Conservation (phyloP, 2,797 vertebrate genomes). For the Choloepus didactylus region DNA sequence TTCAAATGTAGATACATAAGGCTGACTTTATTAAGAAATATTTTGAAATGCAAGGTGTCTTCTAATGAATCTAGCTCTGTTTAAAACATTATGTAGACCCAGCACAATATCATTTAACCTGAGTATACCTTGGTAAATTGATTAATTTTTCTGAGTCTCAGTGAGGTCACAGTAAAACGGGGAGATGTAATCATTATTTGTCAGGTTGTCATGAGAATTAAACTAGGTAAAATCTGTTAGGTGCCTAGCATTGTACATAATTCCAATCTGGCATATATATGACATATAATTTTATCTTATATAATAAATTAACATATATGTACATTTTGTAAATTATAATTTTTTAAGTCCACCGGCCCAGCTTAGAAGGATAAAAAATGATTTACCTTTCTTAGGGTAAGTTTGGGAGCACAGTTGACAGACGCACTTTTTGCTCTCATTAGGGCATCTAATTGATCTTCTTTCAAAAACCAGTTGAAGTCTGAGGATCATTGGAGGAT, state of each 20-base stretch:
- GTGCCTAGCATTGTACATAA: background rate
- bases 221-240: background rate
- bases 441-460: background rate
- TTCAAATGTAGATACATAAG: background rate
- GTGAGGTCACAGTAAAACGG: background rate
- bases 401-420: background rate
- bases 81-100: background rate
- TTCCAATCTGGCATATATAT: background rate
- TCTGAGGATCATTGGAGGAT: background rate
- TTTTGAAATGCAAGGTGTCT: background rate
- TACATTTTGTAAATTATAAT: background rate
- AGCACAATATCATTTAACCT: background rate
- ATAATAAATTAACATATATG: background rate
- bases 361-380: background rate
- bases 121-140: background rate
- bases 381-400: background rate
- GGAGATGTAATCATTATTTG: background rate
- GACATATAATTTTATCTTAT: background rate
- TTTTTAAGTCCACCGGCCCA: background rate
- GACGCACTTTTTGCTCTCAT: background rate
- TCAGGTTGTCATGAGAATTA: background rate
- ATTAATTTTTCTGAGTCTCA: background rate
- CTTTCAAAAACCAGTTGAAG: background rate
- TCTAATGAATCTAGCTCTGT: background rate
- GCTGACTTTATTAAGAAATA: background rate